Evolutionary conservation across 2,797 vertebrate species (phyloP).

Genomic region (Helarctos malayanus): DNA sequence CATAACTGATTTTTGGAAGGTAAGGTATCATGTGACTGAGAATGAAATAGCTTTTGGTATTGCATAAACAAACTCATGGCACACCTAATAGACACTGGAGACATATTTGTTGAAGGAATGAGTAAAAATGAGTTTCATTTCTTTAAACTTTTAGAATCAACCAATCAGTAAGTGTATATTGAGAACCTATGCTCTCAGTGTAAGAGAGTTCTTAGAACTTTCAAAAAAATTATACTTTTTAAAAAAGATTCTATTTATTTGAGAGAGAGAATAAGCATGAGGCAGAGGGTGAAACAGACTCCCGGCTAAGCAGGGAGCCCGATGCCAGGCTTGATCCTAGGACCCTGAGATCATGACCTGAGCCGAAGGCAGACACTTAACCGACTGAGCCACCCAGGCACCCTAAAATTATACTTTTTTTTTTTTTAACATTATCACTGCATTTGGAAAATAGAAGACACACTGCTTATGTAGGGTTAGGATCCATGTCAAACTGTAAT

Average conservation of each 20-base stretch:
- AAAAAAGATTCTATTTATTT: not conserved
- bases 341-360: no score
- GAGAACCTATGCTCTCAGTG: slow-evolving; percentile 16
- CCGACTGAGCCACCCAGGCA: no score
- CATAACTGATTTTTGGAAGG: slow-evolving; percentile 87
- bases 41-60: slow-evolving; percentile 42
- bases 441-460: slow-evolving; percentile 64
- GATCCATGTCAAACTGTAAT: slow-evolving; percentile 26
- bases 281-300: not conserved
- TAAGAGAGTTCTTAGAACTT: slow-evolving; percentile 16
- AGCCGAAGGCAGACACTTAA: no score
- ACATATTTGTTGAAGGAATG: slow-evolving; percentile 63
- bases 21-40: slow-evolving; percentile 64
- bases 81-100: not conserved
- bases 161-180: slow-evolving; percentile 30
- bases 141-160: slow-evolving; percentile 49
- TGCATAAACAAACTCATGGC: not conserved
- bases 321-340: no score
- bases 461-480: slow-evolving; percentile 3
- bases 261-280: not conserved
- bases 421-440: slow-evolving; percentile 42
- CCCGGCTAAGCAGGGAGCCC: no score
- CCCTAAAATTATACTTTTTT: not conserved
- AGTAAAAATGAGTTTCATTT: slow-evolving; percentile 43
- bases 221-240: not conserved